Evolutionary conservation across 2,113 vertebrate species (phyloP).

Genomic region (Ptychochromis oligacanthus): DNA sequence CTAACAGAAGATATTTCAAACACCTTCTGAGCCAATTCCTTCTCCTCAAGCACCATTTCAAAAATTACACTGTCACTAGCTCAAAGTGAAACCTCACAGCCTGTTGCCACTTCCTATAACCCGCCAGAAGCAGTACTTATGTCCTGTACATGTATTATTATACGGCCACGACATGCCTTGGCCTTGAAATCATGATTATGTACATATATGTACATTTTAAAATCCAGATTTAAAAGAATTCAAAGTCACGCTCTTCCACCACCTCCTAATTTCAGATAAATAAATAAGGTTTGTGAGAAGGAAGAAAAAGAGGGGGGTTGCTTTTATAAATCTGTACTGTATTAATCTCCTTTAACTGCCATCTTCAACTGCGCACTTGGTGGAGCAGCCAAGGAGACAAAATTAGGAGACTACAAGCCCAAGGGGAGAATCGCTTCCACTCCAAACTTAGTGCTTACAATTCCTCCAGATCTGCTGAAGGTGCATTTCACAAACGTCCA

Average conservation of each 20-base stretch:
- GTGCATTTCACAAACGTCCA: too few species aligned
- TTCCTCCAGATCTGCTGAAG: too few species aligned
- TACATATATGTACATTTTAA: not conserved
- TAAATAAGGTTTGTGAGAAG: not conserved
- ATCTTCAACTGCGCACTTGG: constrained; percentile 59
- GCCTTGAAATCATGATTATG: not conserved
- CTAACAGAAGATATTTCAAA: not conserved
- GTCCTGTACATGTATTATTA: not conserved
- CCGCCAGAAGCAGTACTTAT: not conserved
- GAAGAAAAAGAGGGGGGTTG: not conserved
- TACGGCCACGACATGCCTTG: not conserved
- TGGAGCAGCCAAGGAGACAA: not conserved
- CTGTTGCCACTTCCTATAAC: not conserved
- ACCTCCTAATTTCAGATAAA: not conserved
- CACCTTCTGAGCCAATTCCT: not conserved
- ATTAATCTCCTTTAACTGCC: constrained; percentile 80
- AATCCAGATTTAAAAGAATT: not conserved
- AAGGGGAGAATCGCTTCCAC: too few species aligned
- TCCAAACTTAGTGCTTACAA: too few species aligned
- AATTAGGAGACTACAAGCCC: not conserved
- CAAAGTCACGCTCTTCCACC: not conserved
- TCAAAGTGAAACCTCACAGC: constrained; percentile 15
- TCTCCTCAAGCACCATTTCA: not conserved
- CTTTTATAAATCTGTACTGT: constrained; percentile 67
- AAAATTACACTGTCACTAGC: not conserved